These are phyloP conservation scores for Mesochorus sp. DNA, from an alignment of 2,888 invertebrate species.

Conservation along the genomic window DNA sequence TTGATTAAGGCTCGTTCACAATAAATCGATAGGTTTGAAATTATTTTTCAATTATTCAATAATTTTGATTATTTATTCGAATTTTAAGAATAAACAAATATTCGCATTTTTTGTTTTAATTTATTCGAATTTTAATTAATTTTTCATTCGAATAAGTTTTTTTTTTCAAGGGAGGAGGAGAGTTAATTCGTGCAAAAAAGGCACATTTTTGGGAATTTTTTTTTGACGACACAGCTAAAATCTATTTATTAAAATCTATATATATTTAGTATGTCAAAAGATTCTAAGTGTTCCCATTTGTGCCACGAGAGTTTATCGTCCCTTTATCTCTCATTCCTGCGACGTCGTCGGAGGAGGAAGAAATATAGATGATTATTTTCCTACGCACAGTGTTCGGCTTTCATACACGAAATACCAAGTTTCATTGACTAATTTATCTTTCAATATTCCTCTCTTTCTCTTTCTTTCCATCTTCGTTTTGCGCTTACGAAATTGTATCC, in stretches of 20 bases:
- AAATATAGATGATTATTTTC: conserved; percentile 42
- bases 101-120: not conserved
- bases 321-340: conserved; percentile 46
- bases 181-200: too few relatives aligned
- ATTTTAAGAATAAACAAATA: not conserved
- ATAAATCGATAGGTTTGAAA: not conserved
- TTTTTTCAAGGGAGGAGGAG: too few relatives aligned
- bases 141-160: too few relatives aligned
- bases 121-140: not conserved
- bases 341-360: conserved; percentile 33
- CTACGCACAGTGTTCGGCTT: conserved; percentile 44
- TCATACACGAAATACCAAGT: conserved; percentile 45
- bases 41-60: not conserved
- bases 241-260: too few relatives aligned
- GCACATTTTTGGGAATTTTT: too few relatives aligned
- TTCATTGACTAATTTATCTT: conserved; percentile 50
- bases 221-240: too few relatives aligned
- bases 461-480: not conserved
- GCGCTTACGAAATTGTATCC: conserved; percentile 50
- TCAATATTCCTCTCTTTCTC: not conserved
- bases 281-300: conserved; percentile 29
- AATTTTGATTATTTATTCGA: too few relatives aligned
- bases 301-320: conserved; percentile 56
- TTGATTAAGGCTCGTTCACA: conserved; percentile 27
- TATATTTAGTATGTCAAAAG: not conserved